Evolutionary conservation across 2,113 vertebrate species (phyloP), one percentile per base, ranked within the genome.

Genomic region (Scomber japonicus): DNA sequence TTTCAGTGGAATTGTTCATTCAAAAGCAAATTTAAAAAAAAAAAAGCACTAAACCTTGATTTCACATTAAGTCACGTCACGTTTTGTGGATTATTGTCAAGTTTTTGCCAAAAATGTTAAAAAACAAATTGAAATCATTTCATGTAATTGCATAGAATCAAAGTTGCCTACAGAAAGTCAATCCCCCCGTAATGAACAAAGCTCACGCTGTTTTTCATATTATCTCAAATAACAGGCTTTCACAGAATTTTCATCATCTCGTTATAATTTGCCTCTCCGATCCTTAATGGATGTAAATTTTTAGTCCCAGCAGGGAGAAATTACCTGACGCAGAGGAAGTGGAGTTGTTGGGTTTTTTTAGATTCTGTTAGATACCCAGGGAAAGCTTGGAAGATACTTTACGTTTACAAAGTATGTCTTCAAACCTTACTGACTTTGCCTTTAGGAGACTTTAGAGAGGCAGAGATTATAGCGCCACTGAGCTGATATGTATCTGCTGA

Each of bases 181-280:
- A 51, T 19, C 30, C 9, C 51, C 60, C 4, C 4, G 4, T 46
- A 31, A 69, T 79, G 64, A 78, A 70, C 45, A 56, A 59, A 77
- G 62, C 48, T 31, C 46, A 44, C 7, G n/a, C 59, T 44, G 59
- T 40, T 53, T 27, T n/a, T 40, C 10, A 21, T 40, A 64, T 59
- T 50, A 63, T 30, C 13, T 69, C 21, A 57, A 74, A 31, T 83
- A n/a, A 64, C 9, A 2, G 54, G 40, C 31, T 21, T 56, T 14
- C 19, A 12, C n/a, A 21, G 15, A 64, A 67, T 62, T 53, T 59
- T 54, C 19, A 62, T 56, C 16, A 57, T 51, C 46, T 67, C 4
- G 14, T 63, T 44, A 51, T 60, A 49, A 71, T 67, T 74, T 21
- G 17, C 70, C 60, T 51, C 24, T 24, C 54, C 35, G 45, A 67